Base-by-base conservation (phyloP, 1,140 invertebrate genomes). In the Gryllus bimaculatus region DNA sequence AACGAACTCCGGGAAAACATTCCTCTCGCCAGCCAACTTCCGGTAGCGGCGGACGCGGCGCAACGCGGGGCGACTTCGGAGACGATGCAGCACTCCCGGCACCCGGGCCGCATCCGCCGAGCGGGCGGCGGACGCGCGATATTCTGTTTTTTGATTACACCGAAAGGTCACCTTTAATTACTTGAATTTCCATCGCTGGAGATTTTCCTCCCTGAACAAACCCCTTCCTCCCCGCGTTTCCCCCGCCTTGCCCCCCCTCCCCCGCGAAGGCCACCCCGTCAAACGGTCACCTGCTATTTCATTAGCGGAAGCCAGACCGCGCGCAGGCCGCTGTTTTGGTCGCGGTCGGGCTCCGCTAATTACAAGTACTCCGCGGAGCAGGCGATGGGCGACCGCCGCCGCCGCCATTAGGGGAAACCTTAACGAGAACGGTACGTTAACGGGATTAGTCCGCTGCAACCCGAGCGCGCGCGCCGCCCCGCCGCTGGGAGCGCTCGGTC, bases 381-480 rank as follows among this genome's bases (percentile, higher is more conserved):
- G 10, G 54, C 54, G 54, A 66, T 66, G 2, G 54, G 54, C 54
- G 54, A 66, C 54, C 54, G 18, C 54, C 10, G 54, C 18, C 3
- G 54, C 54, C 18, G 54, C 54, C 54, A 66, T 66, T 66, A 66
- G 54, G 54, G 54, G 54, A 66, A 66, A 66, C 54, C 54, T 66
- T 66, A 66, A 66, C 54, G 54, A 66, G 54, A 66, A 66, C 54
- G 54, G 54, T 66, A 66, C 54, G 54, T 66, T 66, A 66, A 66
- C 54, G 54, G 54, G 54, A 66, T 66, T 66, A 66, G 54, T 66
- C 54, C 54, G 54, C 10, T 66, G 54, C 54, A 66, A 66, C 54
- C 54, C 54, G 54, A 66, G 54, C 10, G 54, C 18, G 54, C 54
- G 54, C 54, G 0, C 10, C 2, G 2, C 18, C 54, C 54, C 18